These are phyloP conservation scores for Ophiothrix spiculata DNA, from an alignment of 35 echinoderm and acorn worm species.

Conservation along the genomic window DNA sequence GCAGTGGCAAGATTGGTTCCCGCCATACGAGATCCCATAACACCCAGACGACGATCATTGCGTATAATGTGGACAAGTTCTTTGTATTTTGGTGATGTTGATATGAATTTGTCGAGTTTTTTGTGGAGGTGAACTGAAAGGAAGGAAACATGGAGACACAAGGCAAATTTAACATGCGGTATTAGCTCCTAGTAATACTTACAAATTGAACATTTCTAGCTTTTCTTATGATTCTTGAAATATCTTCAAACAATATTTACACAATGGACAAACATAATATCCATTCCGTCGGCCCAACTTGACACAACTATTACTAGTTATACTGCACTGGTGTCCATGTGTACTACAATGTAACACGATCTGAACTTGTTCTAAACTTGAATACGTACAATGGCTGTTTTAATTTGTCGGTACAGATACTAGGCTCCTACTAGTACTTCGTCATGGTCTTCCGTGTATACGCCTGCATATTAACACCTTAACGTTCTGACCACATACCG, in stretches of 20 bases:
- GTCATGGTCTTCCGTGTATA: too few species aligned
- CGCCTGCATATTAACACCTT: too few species aligned
- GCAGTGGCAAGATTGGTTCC: constrained; percentile 50
- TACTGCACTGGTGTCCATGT: not conserved
- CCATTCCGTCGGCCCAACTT: not conserved
- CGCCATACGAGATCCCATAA: constrained; percentile 53
- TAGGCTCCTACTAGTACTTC: too few species aligned
- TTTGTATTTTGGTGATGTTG: constrained; percentile 1
- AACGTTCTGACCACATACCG: too few species aligned
- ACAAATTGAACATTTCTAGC: not conserved
- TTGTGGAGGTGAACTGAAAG: constrained; percentile 34
- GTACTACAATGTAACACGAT: too few species aligned
- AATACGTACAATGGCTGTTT: too few species aligned
- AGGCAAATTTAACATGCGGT: not conserved
- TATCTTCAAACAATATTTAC: not conserved
- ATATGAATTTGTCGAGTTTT: constrained; percentile 50
- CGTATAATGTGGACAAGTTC: constrained; percentile 42
- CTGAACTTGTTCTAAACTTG: too few species aligned
- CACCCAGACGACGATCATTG: constrained; percentile 38
- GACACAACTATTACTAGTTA: not conserved
- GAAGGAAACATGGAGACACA: not conserved
- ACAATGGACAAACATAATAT: not conserved
- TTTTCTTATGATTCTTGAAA: not conserved
- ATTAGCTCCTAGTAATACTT: not conserved
- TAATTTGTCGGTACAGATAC: too few species aligned